Conservation (phyloP, 2,797 vertebrate species). For the Protosalanx chinensis region DNA sequence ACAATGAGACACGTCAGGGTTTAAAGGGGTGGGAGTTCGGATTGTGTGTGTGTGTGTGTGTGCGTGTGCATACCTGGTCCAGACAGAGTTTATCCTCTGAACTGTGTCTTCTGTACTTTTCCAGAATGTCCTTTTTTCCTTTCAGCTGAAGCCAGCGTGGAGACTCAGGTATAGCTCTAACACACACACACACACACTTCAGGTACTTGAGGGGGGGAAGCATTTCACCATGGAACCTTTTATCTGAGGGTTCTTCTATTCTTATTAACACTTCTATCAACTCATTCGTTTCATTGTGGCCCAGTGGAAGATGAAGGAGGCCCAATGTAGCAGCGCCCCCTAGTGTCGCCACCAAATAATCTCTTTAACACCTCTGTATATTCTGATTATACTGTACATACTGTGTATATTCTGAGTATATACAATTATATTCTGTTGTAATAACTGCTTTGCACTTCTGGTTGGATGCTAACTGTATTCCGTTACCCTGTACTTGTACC, state of each 20-base stretch:
- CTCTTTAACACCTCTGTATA: too few relatives aligned
- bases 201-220: background rate
- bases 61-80: conserved; percentile 53
- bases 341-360: too few relatives aligned
- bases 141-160: conserved; percentile 67
- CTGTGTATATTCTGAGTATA: too few relatives aligned
- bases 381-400: too few relatives aligned
- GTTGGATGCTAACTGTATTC: too few relatives aligned
- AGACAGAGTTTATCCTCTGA: conserved; percentile 55
- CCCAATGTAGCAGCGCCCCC: too few relatives aligned
- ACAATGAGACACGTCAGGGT: background rate
- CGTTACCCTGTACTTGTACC: too few relatives aligned
- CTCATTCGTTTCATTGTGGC: too few relatives aligned
- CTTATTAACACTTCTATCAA: too few relatives aligned
- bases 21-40: conserved; percentile 1
- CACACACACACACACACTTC: background rate
- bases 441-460: too few relatives aligned
- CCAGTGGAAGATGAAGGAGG: background rate
- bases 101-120: conserved; percentile 61
- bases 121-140: conserved; percentile 51
- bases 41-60: conserved; percentile 3
- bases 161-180: conserved; percentile 69
- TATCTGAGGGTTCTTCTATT: too few relatives aligned
- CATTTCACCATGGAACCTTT: background rate
- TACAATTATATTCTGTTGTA: too few relatives aligned